Base-by-base conservation (phyloP, 2,888 invertebrate species). In the Ophion costatus region DNA sequence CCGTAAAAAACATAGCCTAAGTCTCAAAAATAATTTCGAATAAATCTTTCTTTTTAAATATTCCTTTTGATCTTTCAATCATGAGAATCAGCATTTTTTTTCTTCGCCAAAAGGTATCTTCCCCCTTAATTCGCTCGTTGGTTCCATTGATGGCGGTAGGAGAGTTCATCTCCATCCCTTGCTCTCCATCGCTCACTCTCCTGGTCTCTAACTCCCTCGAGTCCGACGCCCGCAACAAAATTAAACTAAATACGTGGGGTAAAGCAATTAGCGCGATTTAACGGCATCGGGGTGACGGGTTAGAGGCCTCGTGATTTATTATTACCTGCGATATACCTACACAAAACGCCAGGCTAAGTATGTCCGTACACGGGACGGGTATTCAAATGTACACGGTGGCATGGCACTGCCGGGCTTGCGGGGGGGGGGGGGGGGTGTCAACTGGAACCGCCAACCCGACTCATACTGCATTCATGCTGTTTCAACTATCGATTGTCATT, bases 241-340 rank as follows among this genome's bases (percentile, higher is more conserved):
- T 92, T 91, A 90, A 91, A 92, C 91, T 90, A 91, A 92, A 92
- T 90, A 91, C 90, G 88, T 86, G 80, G 82, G 88, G 88, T 86
- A 88, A 87, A 91, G 90, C 91, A 92, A 93, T 93, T 92, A 92
- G 90, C 89, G 88, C 90, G 89, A 92, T 92, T 92, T 89, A 90
- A 89, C 89, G 89, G 85, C 84, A 87, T 88, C 88, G 74, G 45
- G 80, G 59, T 70, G 79, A 73, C 79, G 74, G 59, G 51, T 80
- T 73, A 80, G 73, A 42, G 70, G 75, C 70, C 76, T 67, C 56
- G 82, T 87, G 87, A 87, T 87, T 85, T 86, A 87, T 87, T 85
- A 86, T 86, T 76, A 80, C 66, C 77, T 61, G 45, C 73, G 78
- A 56, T 38, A 45, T 70, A 56, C 29, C 29, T 29, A 29, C 38